Conservation (phyloP, 2,888 invertebrate genomes). For the Limnephilus rhombicus region DNA sequence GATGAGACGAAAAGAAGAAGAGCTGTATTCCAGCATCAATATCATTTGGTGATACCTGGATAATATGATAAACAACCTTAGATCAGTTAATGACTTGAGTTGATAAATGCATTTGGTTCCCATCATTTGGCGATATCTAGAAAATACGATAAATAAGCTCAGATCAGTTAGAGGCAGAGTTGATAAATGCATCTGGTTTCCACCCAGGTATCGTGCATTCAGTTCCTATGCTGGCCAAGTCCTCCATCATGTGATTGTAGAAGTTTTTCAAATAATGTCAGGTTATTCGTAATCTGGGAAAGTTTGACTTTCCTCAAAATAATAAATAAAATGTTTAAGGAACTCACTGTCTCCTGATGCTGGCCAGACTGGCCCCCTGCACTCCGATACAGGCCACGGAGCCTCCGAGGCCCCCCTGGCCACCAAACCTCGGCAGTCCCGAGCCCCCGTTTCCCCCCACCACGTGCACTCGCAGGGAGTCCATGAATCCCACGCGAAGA, state of each 20-base stretch:
- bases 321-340: background rate
- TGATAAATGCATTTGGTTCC: too few species aligned
- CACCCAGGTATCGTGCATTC: too few species aligned
- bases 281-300: too few species aligned
- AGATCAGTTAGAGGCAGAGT: too few species aligned
- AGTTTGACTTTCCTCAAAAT: too few species aligned
- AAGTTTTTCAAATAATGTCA: too few species aligned
- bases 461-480: slow-evolving; percentile 87
- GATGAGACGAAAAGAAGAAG: too few species aligned
- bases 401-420: slow-evolving; percentile 94
- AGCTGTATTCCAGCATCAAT: too few species aligned
- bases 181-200: too few species aligned
- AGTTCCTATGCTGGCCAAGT: too few species aligned
- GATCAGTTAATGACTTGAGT: too few species aligned
- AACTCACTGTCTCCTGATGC: background rate
- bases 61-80: background rate
- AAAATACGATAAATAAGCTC: background rate
- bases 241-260: too few species aligned
- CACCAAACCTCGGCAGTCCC: slow-evolving; percentile 88
- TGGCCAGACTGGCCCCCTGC: slow-evolving; percentile 68
- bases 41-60: background rate
- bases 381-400: slow-evolving; percentile 86
- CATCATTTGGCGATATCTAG: background rate
- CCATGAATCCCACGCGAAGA: slow-evolving; percentile 73
- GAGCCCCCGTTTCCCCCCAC: slow-evolving; percentile 89